Evolutionary conservation across 1,140 invertebrate genomes (phyloP), one percentile per base, ranked within the genome.

Genomic region (Drosophila rhopaloa): DNA sequence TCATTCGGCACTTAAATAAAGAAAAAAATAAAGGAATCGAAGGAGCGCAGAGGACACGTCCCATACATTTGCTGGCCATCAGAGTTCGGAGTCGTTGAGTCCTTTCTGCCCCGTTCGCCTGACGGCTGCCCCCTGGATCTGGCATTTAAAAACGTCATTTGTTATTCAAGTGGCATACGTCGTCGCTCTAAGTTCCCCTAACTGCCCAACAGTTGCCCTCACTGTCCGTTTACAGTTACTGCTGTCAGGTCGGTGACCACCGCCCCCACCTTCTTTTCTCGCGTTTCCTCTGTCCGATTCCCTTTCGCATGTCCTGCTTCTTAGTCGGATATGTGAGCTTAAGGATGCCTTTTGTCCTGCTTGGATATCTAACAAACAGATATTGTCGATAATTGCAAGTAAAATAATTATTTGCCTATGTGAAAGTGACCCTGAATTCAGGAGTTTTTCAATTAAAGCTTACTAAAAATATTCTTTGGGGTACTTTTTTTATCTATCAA

Each of bases 121-220:
- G 1, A 27, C 41, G 48, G 37, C 65, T 61, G 54, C 55, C 51
- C 62, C 63, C 73, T 65, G 55, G 59, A 67, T 58, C 61, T 89
- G 80, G 79, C 83, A 88, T 89, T 89, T 88, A 88, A 86, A 88
- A 86, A 88, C 55, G 81, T 77, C 84, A 88, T 88, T 88, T 89
- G 83, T 83, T 88, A 88, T 88, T 88, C 83, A 89, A 88, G 83
- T 88, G 84, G 83, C 83, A 88, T 88, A 89, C 84, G 84, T 89
- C 73, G 83, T 84, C 70, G 81, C 81, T 85, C 81, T 81, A 84
- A 85, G 83, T 88, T 82, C 70, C 82, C 75, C 82, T 88, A 86
- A 86, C 82, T 83, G 70, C 70, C 74, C 75, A 76, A 29, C 43
- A 71, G 57, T 73, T 56, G 32, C 71, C 71, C 82, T 63, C 58